Evolutionary conservation across 2,797 vertebrate species (phyloP), one percentile per base, ranked within the genome.

Genomic region (Sebastes oblongus): DNA sequence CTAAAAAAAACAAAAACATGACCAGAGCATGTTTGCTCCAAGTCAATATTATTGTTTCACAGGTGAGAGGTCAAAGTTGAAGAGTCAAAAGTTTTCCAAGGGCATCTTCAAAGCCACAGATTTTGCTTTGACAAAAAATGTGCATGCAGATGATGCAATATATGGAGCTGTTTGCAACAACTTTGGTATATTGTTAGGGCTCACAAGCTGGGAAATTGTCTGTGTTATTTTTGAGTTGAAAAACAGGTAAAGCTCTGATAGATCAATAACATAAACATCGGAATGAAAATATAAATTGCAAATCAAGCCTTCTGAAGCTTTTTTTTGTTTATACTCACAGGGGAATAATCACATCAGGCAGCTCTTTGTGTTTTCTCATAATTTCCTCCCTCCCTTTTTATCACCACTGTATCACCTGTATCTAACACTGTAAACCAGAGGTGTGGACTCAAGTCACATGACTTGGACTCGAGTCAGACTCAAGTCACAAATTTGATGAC

Each of bases 11-110:
- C 24, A 3, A 84, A 83, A 84, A 83, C 22, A 18, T 88, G 84
- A 90, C 71, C 68, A 30, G 25, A 30, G 36, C 69, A 20, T 88
- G 83, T 91, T 94, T 86, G 71, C 74, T 80, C 36, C 58, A 72
- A 82, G 92, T 94, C 91, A 95, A 94, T 93, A 94, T 93, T 91
- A 87, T 91, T 78, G 79, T 66, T 84, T 88, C 56, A 83, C 30
- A 66, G 72, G 83, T 83, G 60, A 86, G 71, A 74, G 76, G 72
- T 83, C 29, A 87, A 86, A 87, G 85, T 77, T 71, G n/a, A 83
- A 72, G n/a, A 56, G 69, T 81, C 71, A 54, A 80, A 69, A 29
- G 27, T 39, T 13, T 14, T 3, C n/a, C 6, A 46, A 65, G 80
- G 78, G 60, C 79, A 72, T 69, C 36, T 86, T 87, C 59, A 92